These are phyloP conservation scores for Dasypogon diadema DNA, from an alignment of 2,888 invertebrate species.

Conservation along the genomic window DNA sequence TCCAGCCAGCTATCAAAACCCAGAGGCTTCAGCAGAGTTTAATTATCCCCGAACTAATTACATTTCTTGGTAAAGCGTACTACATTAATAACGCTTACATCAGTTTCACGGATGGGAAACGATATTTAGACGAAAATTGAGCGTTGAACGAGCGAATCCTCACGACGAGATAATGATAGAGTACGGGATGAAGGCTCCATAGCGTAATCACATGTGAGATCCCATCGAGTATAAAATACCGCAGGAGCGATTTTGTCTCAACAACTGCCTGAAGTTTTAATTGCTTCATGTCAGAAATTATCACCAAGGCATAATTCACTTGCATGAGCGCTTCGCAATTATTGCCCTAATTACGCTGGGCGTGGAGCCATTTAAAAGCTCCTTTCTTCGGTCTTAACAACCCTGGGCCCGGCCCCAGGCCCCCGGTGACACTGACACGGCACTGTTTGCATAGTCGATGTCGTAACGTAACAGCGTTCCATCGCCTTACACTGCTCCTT, in stretches of 20 bases:
- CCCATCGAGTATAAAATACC: neutral
- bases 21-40: slow-evolving; percentile 20
- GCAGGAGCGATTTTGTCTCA: slow-evolving; percentile 3
- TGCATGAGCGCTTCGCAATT: slow-evolving; percentile 36
- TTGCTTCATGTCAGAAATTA: slow-evolving; percentile 33
- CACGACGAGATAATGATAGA: neutral
- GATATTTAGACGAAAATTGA: neutral
- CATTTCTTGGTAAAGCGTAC: slow-evolving; percentile 26
- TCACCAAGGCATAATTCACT: slow-evolving; percentile 6
- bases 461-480: no score
- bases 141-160: neutral
- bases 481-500: no score
- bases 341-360: slow-evolving; percentile 33
- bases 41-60: slow-evolving; percentile 41
- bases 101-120: slow-evolving; percentile 23
- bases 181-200: neutral
- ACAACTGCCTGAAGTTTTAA: slow-evolving; percentile 6
- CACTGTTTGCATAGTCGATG: neutral
- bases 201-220: no score
- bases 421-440: no score
- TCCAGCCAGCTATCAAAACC: no score
- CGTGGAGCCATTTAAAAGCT: slow-evolving; percentile 1
- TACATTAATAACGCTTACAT: slow-evolving; percentile 34
- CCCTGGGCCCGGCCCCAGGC: no score
- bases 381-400: neutral